These are phyloP conservation scores for Tribolium madens DNA, from an alignment of 1,140 invertebrate species.

Conservation along the genomic window DNA sequence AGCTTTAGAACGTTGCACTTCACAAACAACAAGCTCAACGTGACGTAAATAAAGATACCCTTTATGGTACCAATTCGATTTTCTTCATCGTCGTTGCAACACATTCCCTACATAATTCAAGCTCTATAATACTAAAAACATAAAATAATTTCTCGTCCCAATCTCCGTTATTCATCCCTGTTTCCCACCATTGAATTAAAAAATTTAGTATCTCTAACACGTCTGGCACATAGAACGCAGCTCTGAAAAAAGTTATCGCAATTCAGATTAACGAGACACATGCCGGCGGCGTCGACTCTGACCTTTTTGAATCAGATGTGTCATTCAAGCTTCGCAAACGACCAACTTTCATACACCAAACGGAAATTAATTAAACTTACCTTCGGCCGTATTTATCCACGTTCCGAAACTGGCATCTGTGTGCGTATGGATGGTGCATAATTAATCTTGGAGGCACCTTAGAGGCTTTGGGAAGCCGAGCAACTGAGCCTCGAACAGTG, in stretches of 20 bases:
- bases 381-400: conserved; percentile 10
- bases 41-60: conserved; percentile 16
- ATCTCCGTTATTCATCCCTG: conserved; percentile 1
- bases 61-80: conserved; percentile 5
- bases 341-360: neutral
- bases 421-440: conserved; percentile 4
- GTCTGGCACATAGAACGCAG: neutral
- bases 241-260: conserved; percentile 27
- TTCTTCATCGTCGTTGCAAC: neutral
- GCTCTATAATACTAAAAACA: neutral
- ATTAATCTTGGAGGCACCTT: conserved; percentile 15
- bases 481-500: neutral
- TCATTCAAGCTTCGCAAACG: conserved; percentile 10
- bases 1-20: neutral
- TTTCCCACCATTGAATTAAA: conserved; percentile 1
- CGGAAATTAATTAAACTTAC: conserved; percentile 32
- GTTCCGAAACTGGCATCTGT: conserved; percentile 22
- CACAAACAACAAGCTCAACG: neutral
- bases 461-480: neutral
- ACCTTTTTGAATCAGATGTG: conserved; percentile 11
- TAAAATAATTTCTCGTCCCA: conserved; percentile 18
- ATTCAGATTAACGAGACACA: conserved; percentile 37
- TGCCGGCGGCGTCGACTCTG: neutral
- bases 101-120: neutral
- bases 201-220: conserved; percentile 31